Base-by-base conservation (phyloP, 2,888 invertebrate species). In the Zele albiditarsus region DNA sequence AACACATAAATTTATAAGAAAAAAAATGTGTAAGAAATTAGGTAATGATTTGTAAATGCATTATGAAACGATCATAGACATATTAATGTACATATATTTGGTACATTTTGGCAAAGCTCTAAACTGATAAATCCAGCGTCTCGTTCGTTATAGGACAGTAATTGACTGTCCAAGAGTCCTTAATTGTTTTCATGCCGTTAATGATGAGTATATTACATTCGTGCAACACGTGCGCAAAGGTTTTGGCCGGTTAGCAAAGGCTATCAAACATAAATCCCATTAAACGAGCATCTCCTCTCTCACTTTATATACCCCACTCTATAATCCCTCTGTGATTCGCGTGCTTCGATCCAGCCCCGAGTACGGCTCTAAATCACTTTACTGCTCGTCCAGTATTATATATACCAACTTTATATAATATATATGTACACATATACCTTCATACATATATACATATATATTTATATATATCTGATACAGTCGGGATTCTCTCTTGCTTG, bases 151-250 rank as follows among this genome's bases (percentile, higher is more conserved):
- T 38, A 33, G 14, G 38, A 57, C 62, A 62, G 33, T 71, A 68
- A 68, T 68, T 68, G 68, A 68, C 53, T 53, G 49, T 25, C 28
- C 25, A 28, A 58, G 42, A 72, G 63, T 75, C 65, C 76, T 77
- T 78, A 78, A 78, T 77, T 78, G 76, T 77, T 78, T 74, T 76
- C 76, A 74, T 73, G 77, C 73, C 77, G 77, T 77, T 78, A 79
- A 78, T 75, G 77, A 77, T 66, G 75, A 77, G 69, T 76, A 75
- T 66, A 72, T 76, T 74, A 68, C 69, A 76, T 71, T 73, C 67
- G 73, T 75, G 77, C 79, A 79, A 79, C 78, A 78, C 73, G 77
- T 79, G 76, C 79, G 74, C 53, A 53, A 75, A 79, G 74, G 77
- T 74, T 77, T 77, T 74, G 73, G 70, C 72, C 70, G 69, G 49